Conservation (phyloP, 2,888 invertebrate species). For the Leucophora obtusa region DNA sequence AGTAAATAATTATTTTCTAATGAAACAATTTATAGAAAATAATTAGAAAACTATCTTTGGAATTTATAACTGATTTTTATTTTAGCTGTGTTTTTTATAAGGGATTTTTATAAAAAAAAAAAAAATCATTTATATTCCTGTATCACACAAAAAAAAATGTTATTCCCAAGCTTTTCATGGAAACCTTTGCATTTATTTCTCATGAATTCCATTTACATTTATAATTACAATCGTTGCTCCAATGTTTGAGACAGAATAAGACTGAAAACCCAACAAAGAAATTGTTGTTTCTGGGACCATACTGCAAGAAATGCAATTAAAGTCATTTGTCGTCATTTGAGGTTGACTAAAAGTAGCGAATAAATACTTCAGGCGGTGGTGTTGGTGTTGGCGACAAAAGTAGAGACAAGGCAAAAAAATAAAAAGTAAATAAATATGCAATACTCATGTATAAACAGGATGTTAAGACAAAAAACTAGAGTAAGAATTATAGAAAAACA, state of each 20-base stretch:
- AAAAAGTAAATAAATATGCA: constrained; percentile 2
- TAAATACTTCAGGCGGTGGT: constrained; percentile 51
- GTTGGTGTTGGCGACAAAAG: constrained; percentile 53
- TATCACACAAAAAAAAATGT: constrained; percentile 8
- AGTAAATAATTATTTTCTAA: constrained; percentile 12
- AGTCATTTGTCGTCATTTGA: constrained; percentile 63
- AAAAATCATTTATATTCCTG: constrained; percentile 44
- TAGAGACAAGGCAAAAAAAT: constrained; percentile 16
- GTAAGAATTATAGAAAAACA: constrained; percentile 27
- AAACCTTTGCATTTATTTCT: constrained; percentile 54
- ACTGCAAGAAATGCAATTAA: constrained; percentile 63
- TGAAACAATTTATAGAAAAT: constrained; percentile 9
- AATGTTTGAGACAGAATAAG: constrained; percentile 34
- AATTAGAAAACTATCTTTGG: constrained; percentile 36
- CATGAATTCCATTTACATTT: constrained; percentile 64
- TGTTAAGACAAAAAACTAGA: constrained; percentile 48
- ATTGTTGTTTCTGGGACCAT: constrained; percentile 42
- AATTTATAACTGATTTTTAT: constrained; percentile 55
- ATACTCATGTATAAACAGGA: constrained; percentile 40
- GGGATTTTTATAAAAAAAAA: not conserved
- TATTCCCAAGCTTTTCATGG: constrained; percentile 49
- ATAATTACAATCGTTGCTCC: constrained; percentile 55
- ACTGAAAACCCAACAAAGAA: constrained; percentile 32
- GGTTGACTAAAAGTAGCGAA: constrained; percentile 45
- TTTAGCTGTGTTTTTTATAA: constrained; percentile 45